phyloP scores from a whole-genome alignment of 2,113 vertebrate genomes.

The human (Homo sapiens) region DNA sequence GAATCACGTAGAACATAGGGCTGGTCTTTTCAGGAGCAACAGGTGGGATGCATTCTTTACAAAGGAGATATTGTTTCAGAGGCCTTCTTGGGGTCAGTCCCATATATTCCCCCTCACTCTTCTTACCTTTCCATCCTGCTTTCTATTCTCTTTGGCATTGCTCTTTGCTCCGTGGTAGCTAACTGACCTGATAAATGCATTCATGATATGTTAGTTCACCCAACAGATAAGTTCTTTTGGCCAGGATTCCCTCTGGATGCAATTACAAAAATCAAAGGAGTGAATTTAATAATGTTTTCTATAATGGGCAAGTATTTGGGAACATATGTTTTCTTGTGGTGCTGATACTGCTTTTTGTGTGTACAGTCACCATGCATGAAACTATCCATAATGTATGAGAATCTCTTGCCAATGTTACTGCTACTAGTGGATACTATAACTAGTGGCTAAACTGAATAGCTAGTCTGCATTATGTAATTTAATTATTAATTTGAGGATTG shows the following conservation, averaged over 20 bases:
- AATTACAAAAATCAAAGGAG: neutral
- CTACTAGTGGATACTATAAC: neutral
- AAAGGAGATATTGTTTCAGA: rapidly evolving
- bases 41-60: neutral
- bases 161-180: neutral
- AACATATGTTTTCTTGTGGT: neutral
- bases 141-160: neutral
- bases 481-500: neutral
- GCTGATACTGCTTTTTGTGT: neutral
- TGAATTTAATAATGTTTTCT: neutral
- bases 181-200: neutral
- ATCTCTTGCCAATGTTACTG: neutral
- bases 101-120: neutral
- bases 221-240: neutral
- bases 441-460: neutral
- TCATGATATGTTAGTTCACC: neutral
- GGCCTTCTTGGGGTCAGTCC: neutral
- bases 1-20: neutral
- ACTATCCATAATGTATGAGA: neutral
- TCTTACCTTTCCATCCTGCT: neutral
- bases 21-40: neutral
- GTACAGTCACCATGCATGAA: neutral
- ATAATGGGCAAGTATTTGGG: neutral
- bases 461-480: neutral
- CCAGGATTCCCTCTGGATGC: neutral